A percentile compares a stretch with the other conserved stretches of the same genome.
Evolutionary conservation across 2,113 vertebrate species (phyloP).

Genomic region (Recurvirostra avosetta): DNA sequence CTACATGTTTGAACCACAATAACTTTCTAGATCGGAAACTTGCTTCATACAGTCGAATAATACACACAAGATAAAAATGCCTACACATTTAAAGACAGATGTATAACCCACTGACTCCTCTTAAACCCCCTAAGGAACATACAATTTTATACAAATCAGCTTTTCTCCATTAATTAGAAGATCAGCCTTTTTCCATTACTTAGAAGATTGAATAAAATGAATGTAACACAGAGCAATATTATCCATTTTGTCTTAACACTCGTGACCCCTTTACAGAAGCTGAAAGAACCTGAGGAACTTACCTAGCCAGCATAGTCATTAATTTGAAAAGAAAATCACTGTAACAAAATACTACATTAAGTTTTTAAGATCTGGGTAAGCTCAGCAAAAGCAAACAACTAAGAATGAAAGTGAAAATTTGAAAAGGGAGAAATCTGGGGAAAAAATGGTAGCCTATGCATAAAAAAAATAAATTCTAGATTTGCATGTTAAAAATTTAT

Average conservation of each 20-base stretch:
- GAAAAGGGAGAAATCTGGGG: not conserved
- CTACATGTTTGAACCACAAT: not conserved
- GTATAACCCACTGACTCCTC: not conserved
- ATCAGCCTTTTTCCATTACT: constrained; percentile 39
- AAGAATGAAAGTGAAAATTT: not conserved
- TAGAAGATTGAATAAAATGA: constrained; percentile 37
- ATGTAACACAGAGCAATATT: not conserved
- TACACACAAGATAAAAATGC: not conserved
- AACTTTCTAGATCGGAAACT: not conserved
- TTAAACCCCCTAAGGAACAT: not conserved
- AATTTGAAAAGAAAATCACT: not conserved
- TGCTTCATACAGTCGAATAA: not conserved
- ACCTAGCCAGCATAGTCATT: not conserved
- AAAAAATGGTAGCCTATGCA: not conserved
- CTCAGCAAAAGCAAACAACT: not conserved
- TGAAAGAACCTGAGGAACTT: constrained; percentile 22
- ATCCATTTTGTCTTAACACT: not conserved
- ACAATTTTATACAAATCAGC: constrained; percentile 27
- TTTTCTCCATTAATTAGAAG: constrained; percentile 51
- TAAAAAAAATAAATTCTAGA: not conserved
- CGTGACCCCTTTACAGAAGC: not conserved
- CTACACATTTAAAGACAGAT: not conserved
- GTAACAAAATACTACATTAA: not conserved
- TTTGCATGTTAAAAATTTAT: not conserved
- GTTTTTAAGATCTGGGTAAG: not conserved